A percentile compares a stretch with the other conserved stretches of the same genome.
Evolutionary conservation across 2,797 vertebrate genomes (phyloP).

Genomic region (Trachops cirrhosus): DNA sequence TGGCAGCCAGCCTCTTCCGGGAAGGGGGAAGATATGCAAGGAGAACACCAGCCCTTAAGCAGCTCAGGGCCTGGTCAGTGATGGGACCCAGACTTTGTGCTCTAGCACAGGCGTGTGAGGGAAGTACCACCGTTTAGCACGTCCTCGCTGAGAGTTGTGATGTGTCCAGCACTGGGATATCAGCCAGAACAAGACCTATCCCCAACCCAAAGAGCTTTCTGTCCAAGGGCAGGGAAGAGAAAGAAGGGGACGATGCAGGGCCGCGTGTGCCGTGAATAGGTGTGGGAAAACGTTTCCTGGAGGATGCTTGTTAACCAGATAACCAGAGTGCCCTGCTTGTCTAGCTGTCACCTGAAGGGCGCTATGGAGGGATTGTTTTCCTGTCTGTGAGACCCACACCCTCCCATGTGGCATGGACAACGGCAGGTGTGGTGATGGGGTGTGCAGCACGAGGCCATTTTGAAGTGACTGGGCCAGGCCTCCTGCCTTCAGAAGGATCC

Average conservation of each 20-base stretch:
- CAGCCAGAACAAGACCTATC: not conserved
- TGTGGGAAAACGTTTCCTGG: not conserved
- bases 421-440: not conserved
- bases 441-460: not conserved
- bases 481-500: not conserved
- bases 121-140: not conserved
- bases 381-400: not conserved
- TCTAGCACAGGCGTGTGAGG: not conserved
- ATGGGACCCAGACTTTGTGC: not conserved
- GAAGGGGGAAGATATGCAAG: not conserved
- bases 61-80: not conserved
- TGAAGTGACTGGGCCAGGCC: not conserved
- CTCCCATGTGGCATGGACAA: not conserved
- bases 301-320: not conserved
- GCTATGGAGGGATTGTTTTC: not conserved
- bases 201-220: not conserved
- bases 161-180: not conserved
- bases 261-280: not conserved
- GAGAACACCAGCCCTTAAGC: not conserved
- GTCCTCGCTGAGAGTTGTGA: not conserved
- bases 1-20: not conserved
- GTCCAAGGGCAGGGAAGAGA: not conserved
- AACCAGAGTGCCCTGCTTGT: not conserved
- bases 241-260: not conserved
- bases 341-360: not conserved